These are phyloP conservation scores for Lagocephalus sceleratus DNA, from an alignment of 2,797 vertebrate species.

Conservation along the genomic window DNA sequence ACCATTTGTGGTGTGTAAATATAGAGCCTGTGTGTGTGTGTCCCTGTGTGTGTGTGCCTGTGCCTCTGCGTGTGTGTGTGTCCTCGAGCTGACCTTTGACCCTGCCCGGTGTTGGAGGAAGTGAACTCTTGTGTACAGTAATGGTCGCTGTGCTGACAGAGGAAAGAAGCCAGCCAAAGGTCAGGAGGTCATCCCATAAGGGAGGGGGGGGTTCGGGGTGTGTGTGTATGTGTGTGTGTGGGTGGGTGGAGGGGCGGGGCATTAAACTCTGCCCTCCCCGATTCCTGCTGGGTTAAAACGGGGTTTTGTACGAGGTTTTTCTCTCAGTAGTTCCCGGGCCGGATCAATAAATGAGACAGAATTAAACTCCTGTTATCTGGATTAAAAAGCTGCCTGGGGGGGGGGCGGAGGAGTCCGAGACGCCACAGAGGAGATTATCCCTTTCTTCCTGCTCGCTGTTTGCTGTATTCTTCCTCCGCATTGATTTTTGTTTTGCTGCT, in stretches of 20 bases:
- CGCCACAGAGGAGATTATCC: conserved; percentile 50
- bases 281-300: too few species aligned
- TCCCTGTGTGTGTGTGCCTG: too few species aligned
- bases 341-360: conserved; percentile 42
- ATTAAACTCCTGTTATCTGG: conserved; percentile 48
- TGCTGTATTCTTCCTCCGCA: conserved; percentile 68
- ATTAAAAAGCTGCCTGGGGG: conserved; percentile 40
- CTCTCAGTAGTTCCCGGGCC: conserved; percentile 32
- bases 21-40: conserved; percentile 36
- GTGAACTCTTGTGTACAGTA: conserved; percentile 45
- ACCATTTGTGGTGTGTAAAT: conserved; percentile 56
- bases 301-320: conserved; percentile 10
- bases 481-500: conserved; percentile 73
- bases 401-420: conserved; percentile 11
- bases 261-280: too few species aligned
- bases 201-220: conserved; percentile 13
- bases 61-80: too few species aligned
- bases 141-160: conserved; percentile 43
- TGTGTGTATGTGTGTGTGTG: too few species aligned
- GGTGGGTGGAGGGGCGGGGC: conserved; percentile 9
- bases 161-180: conserved; percentile 45
- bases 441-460: conserved; percentile 46
- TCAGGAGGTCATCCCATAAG: conserved; percentile 28
- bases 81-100: conserved; percentile 56
- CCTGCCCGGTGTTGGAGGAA: conserved; percentile 44